Evolutionary conservation across 1,140 invertebrate species (phyloP).

Genomic region (Atopsyche davidsoni): DNA sequence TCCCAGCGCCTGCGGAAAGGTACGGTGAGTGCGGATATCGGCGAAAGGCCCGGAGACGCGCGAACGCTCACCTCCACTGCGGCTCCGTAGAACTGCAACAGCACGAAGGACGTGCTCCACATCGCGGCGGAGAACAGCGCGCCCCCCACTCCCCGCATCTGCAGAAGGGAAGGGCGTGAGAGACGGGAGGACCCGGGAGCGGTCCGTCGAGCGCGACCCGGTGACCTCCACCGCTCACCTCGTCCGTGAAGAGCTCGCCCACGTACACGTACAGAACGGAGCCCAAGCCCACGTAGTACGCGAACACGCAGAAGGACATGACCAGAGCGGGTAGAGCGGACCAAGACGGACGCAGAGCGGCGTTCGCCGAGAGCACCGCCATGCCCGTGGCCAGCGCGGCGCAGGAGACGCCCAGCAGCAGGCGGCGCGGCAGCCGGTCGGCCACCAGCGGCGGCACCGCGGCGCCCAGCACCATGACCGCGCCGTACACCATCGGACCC

Average conservation of each 20-base stretch:
- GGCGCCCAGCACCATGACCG: constrained; percentile 44
- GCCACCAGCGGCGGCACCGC: constrained; percentile 48
- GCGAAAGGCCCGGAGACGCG: background rate
- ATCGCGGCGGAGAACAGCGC: background rate
- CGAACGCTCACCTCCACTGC: background rate
- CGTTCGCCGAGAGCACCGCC: constrained; percentile 2
- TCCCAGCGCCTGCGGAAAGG: background rate
- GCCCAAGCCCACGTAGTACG: constrained; percentile 22
- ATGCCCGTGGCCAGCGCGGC: constrained; percentile 3
- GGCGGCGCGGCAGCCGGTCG: constrained; percentile 50
- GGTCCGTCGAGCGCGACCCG: too few species aligned
- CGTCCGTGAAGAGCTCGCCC: constrained; percentile 22
- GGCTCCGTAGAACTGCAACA: background rate
- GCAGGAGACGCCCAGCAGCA: constrained; percentile 14
- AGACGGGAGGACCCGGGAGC: too few species aligned
- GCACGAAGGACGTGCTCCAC: background rate
- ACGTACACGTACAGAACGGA: constrained; percentile 19
- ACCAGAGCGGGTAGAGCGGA: constrained; percentile 7
- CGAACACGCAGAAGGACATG: constrained; percentile 12
- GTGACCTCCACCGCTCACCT: too few species aligned
- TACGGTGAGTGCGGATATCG: too few species aligned
- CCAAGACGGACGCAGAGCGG: background rate
- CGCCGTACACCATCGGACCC: constrained; percentile 49
- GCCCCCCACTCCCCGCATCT: background rate
- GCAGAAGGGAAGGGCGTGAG: too few species aligned